Evolutionary conservation across 2,113 vertebrate species (phyloP).

Genomic region (Halichoerus grypus): DNA sequence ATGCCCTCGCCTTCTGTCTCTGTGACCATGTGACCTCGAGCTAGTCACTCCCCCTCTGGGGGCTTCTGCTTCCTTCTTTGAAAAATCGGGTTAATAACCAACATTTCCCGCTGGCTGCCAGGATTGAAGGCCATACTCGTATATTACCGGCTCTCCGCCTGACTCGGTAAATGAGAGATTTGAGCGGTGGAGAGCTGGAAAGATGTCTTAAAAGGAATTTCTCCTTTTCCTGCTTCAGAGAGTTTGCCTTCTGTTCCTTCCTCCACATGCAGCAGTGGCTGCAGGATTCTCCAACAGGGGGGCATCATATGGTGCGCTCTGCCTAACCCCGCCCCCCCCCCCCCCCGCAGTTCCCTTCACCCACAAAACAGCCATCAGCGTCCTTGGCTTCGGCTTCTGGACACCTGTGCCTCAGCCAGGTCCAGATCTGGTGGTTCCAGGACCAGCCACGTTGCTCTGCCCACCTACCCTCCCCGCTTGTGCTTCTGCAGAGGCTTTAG

Average conservation of each 20-base stretch:
- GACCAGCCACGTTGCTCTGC: background rate
- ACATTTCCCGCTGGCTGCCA: background rate
- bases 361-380: background rate
- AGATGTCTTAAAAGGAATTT: background rate
- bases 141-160: background rate
- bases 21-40: background rate
- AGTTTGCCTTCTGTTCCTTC: background rate
- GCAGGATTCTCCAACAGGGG: background rate
- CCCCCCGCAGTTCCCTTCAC: background rate
- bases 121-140: background rate
- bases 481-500: background rate
- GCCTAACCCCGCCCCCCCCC: background rate
- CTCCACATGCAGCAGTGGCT: background rate
- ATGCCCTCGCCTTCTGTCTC: background rate
- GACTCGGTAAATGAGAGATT: background rate
- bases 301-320: background rate
- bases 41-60: background rate
- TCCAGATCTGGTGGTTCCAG: background rate
- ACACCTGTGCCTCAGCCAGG: background rate
- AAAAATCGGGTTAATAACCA: background rate
- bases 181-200: background rate
- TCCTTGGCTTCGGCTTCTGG: background rate
- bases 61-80: background rate
- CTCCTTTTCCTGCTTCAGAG: background rate
- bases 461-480: rapidly evolving